phyloP scores from a whole-genome alignment of 2,113 vertebrate genomes.

The Dolichallabes microphthalmus region DNA sequence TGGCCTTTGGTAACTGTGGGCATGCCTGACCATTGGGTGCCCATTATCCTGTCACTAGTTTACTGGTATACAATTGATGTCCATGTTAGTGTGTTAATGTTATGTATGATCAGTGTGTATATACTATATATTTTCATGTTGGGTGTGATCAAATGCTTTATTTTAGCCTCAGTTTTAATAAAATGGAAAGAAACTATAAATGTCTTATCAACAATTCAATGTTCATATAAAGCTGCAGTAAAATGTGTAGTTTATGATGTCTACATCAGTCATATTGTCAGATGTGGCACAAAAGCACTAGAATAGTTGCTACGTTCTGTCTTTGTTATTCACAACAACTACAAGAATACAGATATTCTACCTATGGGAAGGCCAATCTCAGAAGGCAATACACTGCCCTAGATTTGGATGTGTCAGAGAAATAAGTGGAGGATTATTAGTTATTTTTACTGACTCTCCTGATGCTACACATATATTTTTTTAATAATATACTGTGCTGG shows the following conservation, averaged over 20 bases:
- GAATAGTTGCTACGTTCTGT: slow-evolving; percentile 28
- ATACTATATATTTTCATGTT: neutral
- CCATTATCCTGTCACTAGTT: too few relatives aligned
- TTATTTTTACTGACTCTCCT: slow-evolving; percentile 42
- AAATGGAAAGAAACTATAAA: neutral
- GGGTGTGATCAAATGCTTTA: neutral
- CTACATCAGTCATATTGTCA: slow-evolving; percentile 21
- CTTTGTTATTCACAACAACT: slow-evolving; percentile 23
- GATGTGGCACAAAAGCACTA: slow-evolving; percentile 16
- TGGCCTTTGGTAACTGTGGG: too few relatives aligned
- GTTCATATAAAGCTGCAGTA: neutral
- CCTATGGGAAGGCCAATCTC: slow-evolving; percentile 41
- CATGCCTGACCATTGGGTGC: too few relatives aligned
- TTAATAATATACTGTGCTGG: slow-evolving; percentile 40
- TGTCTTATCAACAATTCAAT: neutral
- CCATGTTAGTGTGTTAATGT: too few relatives aligned
- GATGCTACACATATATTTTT: slow-evolving; percentile 33
- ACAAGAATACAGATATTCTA: slow-evolving; percentile 30
- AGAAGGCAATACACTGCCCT: slow-evolving; percentile 46
- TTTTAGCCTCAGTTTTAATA: neutral
- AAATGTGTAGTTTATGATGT: neutral
- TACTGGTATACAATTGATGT: too few relatives aligned
- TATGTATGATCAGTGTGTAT: too few relatives aligned
- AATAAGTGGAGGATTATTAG: slow-evolving; percentile 43
- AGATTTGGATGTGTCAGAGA: slow-evolving; percentile 46